Percentiles rank a stretch among this genome's conserved stretches.
Conservation (phyloP, 37 sponge, comb jelly and placozoan species). For the Chondrosia reniformis region DNA sequence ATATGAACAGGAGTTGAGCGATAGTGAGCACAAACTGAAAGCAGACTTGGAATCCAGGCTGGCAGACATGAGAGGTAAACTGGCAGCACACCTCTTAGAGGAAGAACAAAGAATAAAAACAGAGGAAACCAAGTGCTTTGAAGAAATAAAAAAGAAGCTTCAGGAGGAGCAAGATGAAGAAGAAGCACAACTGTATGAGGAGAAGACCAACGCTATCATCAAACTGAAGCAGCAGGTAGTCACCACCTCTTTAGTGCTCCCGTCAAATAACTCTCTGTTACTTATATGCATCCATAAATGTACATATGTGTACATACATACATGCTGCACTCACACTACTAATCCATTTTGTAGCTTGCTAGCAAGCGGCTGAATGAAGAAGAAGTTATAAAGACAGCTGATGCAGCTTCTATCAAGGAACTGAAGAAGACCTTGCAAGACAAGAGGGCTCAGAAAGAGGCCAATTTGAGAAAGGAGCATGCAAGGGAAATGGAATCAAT, state of each 20-base stretch:
- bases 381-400: neutral
- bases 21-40: neutral
- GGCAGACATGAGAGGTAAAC: neutral
- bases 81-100: constrained; percentile 19
- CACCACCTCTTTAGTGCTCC: too few species aligned
- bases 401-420: neutral
- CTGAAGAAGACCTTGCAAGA: constrained; percentile 2
- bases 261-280: too few species aligned
- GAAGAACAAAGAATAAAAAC: constrained; percentile 27
- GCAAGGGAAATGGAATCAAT: neutral
- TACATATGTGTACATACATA: neutral
- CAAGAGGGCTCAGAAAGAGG: neutral
- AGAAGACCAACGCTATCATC: constrained; percentile 40
- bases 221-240: constrained; percentile 50
- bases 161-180: constrained; percentile 60
- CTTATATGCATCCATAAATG: neutral
- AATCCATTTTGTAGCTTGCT: neutral
- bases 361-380: constrained; percentile 7
- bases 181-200: constrained; percentile 57
- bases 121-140: constrained; percentile 7
- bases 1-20: neutral
- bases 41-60: neutral
- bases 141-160: constrained; percentile 15
- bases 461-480: neutral
- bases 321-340: neutral